phyloP scores from a whole-genome alignment of 2,113 vertebrate species.

The Orthonyx spaldingii region DNA sequence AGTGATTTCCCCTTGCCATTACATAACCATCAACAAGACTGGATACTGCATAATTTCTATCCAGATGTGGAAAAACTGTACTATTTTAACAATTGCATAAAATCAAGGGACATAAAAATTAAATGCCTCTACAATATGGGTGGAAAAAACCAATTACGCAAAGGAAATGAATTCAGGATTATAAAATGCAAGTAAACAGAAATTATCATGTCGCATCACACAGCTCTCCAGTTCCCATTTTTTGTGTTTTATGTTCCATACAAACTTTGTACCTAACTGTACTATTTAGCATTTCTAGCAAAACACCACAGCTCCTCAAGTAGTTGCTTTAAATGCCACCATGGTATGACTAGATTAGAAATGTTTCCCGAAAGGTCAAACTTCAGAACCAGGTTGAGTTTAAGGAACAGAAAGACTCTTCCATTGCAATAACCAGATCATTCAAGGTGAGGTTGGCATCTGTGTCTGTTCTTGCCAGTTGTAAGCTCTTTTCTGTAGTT shows the following conservation, averaged over 20 bases:
- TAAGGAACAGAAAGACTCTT: background rate
- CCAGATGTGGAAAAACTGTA: background rate
- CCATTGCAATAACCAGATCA: background rate
- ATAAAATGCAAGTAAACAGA: background rate
- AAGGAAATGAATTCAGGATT: background rate
- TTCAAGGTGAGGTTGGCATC: background rate
- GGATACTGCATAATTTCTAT: background rate
- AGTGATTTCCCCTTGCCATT: background rate
- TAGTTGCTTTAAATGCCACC: background rate
- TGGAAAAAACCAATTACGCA: background rate
- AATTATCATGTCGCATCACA: background rate
- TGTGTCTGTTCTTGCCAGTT: background rate
- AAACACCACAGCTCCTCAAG: background rate
- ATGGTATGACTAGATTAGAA: background rate
- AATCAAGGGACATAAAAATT: background rate
- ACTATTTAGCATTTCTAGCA: background rate
- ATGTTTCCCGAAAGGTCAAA: background rate
- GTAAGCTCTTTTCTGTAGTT: background rate
- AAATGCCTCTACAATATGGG: background rate
- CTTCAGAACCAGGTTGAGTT: background rate
- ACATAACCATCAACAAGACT: background rate
- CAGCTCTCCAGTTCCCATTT: background rate
- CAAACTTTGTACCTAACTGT: background rate
- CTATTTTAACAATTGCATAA: constrained; percentile 1
- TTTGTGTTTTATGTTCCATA: background rate